A percentile compares a stretch with the other conserved stretches of the same genome.
These are phyloP conservation scores for Phortica magna DNA, from an alignment of 2,888 invertebrate genomes.

Conservation along the genomic window DNA sequence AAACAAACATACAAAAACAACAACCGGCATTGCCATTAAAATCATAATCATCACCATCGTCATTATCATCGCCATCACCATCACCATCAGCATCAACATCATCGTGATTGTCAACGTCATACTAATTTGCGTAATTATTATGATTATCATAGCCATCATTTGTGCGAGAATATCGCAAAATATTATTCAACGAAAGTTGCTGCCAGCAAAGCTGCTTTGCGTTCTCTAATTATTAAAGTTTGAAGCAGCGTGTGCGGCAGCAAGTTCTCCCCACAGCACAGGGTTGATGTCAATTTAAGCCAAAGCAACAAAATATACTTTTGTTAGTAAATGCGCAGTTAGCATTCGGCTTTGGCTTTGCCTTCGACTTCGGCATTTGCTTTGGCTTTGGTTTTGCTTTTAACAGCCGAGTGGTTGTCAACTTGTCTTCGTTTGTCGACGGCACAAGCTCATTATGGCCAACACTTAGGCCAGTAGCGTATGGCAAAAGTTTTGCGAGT, in stretches of 20 bases:
- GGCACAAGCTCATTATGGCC: constrained; percentile 6
- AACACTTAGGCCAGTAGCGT: not conserved
- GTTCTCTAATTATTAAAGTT: too few species aligned
- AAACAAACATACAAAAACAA: not conserved
- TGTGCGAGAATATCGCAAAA: constrained; percentile 17
- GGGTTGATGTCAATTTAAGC: too few species aligned
- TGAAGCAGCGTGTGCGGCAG: too few species aligned
- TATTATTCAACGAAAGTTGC: constrained; percentile 16
- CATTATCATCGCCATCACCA: not conserved
- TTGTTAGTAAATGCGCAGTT: not conserved
- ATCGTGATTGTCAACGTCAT: not conserved
- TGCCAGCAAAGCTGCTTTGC: not conserved
- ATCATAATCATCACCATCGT: not conserved
- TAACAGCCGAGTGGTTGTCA: not conserved
- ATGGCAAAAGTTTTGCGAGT: not conserved
- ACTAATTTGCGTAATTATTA: constrained; percentile 21
- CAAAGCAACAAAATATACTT: not conserved
- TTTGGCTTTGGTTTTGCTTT: not conserved
- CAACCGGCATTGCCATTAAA: not conserved
- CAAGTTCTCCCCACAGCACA: too few species aligned
- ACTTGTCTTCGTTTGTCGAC: not conserved
- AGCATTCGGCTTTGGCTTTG: not conserved
- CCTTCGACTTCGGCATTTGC: not conserved
- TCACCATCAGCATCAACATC: not conserved
- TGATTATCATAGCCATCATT: constrained; percentile 22